Base-by-base conservation (phyloP, 2,888 invertebrate species). In the Timandra comae region DNA sequence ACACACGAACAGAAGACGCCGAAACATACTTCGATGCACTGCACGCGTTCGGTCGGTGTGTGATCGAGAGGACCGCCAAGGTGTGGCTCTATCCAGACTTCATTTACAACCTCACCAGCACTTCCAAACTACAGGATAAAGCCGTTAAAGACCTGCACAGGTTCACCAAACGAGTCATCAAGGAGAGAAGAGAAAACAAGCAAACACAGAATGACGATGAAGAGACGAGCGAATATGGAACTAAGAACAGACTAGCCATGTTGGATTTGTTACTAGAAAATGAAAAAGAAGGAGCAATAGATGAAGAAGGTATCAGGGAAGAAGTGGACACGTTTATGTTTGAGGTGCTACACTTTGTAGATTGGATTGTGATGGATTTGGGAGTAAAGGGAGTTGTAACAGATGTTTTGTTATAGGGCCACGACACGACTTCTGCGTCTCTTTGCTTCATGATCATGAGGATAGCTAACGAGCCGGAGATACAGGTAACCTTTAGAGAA, bases 261-360 rank as follows among this genome's bases (percentile, higher is more conserved):
- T 63, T 91, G 41, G 90, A 91, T 64, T 67, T 90, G 20, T 54
- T 91, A 2, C 52, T 91, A 12, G 78, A 87, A 28, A 76, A 86
- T 6, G 82, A 77, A 37, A 75, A 82, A 24, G 80, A 87, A 35
- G 88, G 86, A 1, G 74, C 70, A 2, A 62, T 91, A 19, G 82
- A 82, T 8, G 81, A 88, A 46, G 54, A 80, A 8, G 88, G 89
- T 33, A 87, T 91, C 34, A 75, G 88, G 30, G 88, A 90, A 55
- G 89, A 91, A 68, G 88, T 91, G 0, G 89, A 91, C 43, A 91
- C 91, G 0, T 90, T 91, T 46, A 88, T 91, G 88, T 91, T 91
- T 65, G 90, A 88, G 56, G 88, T 88, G 16, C n/a, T n/a, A n/a
- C n/a, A n/a, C n/a, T n/a, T n/a, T n/a, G n/a, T n/a, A n/a, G n/a